A percentile compares a stretch with the other conserved stretches of the same genome.
phyloP scores from a whole-genome alignment of 2,797 vertebrate genomes.

The Staurois parvus region DNA sequence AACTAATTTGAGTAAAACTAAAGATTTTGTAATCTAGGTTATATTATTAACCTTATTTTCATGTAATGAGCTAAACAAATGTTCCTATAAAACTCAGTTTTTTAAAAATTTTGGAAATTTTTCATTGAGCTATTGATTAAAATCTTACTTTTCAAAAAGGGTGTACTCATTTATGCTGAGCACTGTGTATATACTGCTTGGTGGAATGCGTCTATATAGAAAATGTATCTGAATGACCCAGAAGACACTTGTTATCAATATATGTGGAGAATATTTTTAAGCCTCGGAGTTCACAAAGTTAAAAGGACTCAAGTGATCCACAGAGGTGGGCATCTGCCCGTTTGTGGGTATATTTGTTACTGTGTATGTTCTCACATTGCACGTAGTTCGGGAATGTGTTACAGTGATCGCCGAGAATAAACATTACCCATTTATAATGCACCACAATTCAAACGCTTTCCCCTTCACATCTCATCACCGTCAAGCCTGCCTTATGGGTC shows the following conservation, averaged over 20 bases:
- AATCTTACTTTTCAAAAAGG: too few species aligned
- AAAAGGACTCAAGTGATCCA: slow-evolving; percentile 7
- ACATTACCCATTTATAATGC: slow-evolving; percentile 51
- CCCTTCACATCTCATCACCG: slow-evolving; percentile 59
- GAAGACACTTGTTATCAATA: background rate
- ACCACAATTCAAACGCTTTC: slow-evolving; percentile 47
- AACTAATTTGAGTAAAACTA: too few species aligned
- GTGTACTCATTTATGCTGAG: too few species aligned
- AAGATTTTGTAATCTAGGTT: too few species aligned
- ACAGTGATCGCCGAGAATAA: slow-evolving; percentile 47
- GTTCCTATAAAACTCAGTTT: too few species aligned
- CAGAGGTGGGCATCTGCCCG: slow-evolving; percentile 44
- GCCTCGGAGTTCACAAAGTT: background rate
- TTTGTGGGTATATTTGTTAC: slow-evolving; percentile 35
- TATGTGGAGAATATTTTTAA: background rate
- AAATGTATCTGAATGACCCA: background rate
- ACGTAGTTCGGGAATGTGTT: slow-evolving; percentile 45
- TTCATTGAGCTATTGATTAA: too few species aligned
- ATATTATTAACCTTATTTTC: too few species aligned
- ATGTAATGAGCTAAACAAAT: too few species aligned
- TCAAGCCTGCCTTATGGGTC: slow-evolving; percentile 55
- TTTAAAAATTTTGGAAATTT: too few species aligned
- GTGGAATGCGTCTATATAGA: background rate
- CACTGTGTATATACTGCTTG: background rate
- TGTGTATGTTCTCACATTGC: slow-evolving; percentile 46